phyloP scores from a whole-genome alignment of 2,797 vertebrate genomes.

The Meriones psammophilus region DNA sequence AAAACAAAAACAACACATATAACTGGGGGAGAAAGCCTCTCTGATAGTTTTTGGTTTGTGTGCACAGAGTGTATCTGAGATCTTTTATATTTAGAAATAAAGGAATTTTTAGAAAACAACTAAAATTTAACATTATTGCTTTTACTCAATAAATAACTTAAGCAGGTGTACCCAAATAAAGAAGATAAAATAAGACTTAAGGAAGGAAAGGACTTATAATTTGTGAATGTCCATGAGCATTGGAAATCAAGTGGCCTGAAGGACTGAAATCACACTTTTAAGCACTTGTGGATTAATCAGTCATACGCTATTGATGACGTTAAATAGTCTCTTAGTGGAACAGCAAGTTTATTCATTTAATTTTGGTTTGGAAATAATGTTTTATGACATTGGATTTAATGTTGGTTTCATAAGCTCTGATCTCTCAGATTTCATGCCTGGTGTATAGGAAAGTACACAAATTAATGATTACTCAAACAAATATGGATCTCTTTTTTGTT shows the following conservation, averaged over 20 bases:
- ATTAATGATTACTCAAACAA: conserved; percentile 16
- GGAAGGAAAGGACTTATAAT: background rate
- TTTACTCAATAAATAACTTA: background rate
- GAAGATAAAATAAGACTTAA: background rate
- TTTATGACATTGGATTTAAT: background rate
- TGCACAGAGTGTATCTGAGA: conserved; percentile 5
- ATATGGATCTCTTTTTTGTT: background rate
- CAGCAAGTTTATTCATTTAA: background rate
- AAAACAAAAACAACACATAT: background rate
- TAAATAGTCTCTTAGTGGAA: conserved; percentile 40
- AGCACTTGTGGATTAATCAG: background rate
- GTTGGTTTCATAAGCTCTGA: background rate
- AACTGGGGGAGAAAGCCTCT: background rate
- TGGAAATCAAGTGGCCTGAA: conserved; percentile 11
- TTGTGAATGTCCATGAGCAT: background rate
- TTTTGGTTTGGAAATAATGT: background rate
- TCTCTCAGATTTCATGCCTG: conserved; percentile 22
- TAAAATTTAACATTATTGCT: background rate
- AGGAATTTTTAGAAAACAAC: conserved; percentile 50
- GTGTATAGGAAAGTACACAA: background rate
- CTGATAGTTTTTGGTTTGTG: conserved; percentile 21
- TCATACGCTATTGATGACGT: background rate
- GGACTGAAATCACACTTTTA: background rate
- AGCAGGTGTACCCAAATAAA: background rate
- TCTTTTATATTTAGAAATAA: conserved; percentile 48